A percentile compares a stretch with the other conserved stretches of the same genome.
Evolutionary conservation across 2,888 invertebrate species (phyloP).

Genomic region (Camponotus fellah): DNA sequence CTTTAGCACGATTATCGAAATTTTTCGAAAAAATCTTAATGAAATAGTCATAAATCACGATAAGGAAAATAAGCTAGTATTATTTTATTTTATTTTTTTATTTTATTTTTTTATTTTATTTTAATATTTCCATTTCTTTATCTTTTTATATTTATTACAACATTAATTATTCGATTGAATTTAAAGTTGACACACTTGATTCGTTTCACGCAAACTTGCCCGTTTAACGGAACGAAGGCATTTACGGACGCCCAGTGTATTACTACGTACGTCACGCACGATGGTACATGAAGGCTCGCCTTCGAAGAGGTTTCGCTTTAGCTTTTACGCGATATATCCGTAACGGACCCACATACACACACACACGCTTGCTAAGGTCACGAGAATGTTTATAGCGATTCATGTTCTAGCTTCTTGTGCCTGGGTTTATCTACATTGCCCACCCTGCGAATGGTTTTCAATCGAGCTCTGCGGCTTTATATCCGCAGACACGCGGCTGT

Average conservation of each 20-base stretch:
- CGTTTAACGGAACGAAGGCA: constrained; percentile 1
- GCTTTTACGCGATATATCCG: constrained; percentile 37
- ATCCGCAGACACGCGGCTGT: constrained; percentile 55
- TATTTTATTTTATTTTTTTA: background rate
- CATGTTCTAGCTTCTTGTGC: background rate
- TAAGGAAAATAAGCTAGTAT: background rate
- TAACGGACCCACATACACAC: background rate
- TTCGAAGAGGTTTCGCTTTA: constrained; percentile 25
- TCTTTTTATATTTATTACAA: background rate
- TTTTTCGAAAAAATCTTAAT: background rate
- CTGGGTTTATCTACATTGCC: constrained; percentile 50
- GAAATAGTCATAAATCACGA: background rate
- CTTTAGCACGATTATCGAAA: background rate
- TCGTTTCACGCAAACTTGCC: background rate
- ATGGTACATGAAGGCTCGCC: constrained; percentile 22
- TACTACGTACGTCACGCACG: constrained; percentile 5
- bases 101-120: background rate
- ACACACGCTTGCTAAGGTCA: constrained; percentile 17
- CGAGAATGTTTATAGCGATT: constrained; percentile 35
- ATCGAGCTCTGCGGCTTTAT: constrained; percentile 71
- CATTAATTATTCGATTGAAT: background rate
- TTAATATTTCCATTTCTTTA: background rate
- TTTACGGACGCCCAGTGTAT: constrained; percentile 12
- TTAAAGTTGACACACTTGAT: background rate
- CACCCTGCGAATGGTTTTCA: constrained; percentile 72